These are phyloP conservation scores for Trematocara marginatum DNA, from an alignment of 2,113 vertebrate species.

Conservation along the genomic window DNA sequence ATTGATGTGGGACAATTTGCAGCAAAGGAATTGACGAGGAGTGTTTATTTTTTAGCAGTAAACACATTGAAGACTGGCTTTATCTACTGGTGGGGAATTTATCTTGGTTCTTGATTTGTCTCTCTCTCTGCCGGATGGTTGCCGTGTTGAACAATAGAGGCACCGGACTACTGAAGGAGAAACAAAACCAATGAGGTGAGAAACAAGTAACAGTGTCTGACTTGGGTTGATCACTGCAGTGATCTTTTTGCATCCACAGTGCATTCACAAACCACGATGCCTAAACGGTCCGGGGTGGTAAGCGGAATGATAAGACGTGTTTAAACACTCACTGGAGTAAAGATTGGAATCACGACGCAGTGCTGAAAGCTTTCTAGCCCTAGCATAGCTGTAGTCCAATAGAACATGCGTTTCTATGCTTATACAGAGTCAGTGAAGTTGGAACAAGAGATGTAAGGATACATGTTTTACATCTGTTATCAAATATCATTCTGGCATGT, in stretches of 20 bases:
- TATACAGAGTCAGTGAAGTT: background rate
- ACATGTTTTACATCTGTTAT: background rate
- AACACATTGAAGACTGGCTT: background rate
- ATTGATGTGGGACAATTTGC: background rate
- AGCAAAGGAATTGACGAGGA: background rate
- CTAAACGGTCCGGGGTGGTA: background rate
- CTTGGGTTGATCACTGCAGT: background rate
- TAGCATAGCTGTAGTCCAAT: background rate
- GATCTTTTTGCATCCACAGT: background rate
- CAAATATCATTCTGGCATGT: background rate
- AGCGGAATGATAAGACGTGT: background rate
- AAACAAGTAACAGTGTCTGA: background rate
- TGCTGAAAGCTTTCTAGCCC: background rate
- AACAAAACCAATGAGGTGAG: background rate
- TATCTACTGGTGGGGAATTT: background rate
- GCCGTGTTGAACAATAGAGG: background rate
- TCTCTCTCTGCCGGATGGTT: background rate
- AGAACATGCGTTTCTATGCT: background rate
- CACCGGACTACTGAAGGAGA: background rate
- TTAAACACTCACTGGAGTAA: background rate
- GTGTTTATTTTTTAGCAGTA: conserved; percentile 4
- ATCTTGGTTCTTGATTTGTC: background rate
- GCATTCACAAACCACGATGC: conserved; percentile 20
- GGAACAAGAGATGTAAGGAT: background rate
- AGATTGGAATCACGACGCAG: background rate